phyloP scores from a whole-genome alignment of 2,888 invertebrate species.

The Rhagonycha fulva region DNA sequence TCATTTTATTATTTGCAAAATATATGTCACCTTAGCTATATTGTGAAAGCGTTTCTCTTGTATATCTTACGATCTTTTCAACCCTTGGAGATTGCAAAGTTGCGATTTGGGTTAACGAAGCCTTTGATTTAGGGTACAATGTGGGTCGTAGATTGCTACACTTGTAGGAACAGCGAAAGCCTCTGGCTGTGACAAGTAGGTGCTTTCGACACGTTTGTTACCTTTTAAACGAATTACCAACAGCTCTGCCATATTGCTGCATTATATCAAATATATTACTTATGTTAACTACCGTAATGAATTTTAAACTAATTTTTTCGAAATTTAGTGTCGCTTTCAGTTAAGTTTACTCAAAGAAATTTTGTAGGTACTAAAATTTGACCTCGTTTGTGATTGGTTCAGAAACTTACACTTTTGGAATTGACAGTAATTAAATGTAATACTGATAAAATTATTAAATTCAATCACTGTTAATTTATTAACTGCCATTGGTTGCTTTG shows the following conservation, averaged over 20 bases:
- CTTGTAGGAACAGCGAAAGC: not conserved
- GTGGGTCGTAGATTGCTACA: slow-evolving; percentile 15
- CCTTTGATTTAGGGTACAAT: slow-evolving; percentile 26
- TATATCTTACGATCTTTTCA: slow-evolving; percentile 17
- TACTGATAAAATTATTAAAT: too few species aligned
- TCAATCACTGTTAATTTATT: too few species aligned
- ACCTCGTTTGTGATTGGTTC: too few species aligned
- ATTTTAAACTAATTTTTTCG: not conserved
- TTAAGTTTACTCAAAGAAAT: too few species aligned
- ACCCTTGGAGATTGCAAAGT: slow-evolving; percentile 27
- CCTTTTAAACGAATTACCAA: slow-evolving; percentile 4
- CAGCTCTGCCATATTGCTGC: not conserved
- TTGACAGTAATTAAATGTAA: too few species aligned
- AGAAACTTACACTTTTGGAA: too few species aligned
- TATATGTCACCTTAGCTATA: not conserved
- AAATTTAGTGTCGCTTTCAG: too few species aligned
- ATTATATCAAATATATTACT: not conserved
- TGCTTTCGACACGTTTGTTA: slow-evolving; percentile 5
- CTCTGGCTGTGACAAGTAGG: slow-evolving; percentile 2
- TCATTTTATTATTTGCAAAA: not conserved
- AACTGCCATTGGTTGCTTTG: too few species aligned
- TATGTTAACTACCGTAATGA: not conserved
- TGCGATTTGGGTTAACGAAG: slow-evolving; percentile 28
- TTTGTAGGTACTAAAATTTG: too few species aligned
- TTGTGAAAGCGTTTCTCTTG: slow-evolving; percentile 1